These are phyloP conservation scores for Busseola fusca DNA, from an alignment of 2,888 invertebrate genomes.

Conservation along the genomic window DNA sequence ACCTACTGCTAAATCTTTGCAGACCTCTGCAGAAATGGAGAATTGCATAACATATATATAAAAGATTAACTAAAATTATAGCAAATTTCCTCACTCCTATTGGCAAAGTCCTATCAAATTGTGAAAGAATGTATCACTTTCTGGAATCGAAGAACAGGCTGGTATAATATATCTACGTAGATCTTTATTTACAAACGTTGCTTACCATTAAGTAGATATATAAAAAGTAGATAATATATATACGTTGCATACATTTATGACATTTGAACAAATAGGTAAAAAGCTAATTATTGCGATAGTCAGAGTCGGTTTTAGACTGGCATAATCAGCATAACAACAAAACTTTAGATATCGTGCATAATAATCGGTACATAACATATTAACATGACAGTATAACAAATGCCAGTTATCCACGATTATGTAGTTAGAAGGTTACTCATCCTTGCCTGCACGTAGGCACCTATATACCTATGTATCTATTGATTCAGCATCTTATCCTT, in stretches of 20 bases:
- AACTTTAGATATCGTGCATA: slow-evolving; percentile 1
- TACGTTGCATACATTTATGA: too few relatives aligned
- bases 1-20: too few relatives aligned
- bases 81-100: not conserved
- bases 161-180: too few relatives aligned
- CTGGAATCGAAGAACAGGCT: too few relatives aligned
- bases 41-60: not conserved
- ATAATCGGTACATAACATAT: slow-evolving; percentile 5
- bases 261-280: not conserved
- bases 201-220: too few relatives aligned
- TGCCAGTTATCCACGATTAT: not conserved
- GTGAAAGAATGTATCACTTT: not conserved
- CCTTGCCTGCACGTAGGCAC: not conserved
- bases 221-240: too few relatives aligned
- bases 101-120: not conserved
- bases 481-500: slow-evolving; percentile 38
- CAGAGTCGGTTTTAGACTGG: not conserved
- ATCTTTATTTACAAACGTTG: too few relatives aligned
- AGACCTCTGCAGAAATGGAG: not conserved
- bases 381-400: not conserved
- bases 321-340: not conserved
- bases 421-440: slow-evolving; percentile 8
- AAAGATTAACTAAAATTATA: not conserved
- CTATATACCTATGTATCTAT: too few relatives aligned
- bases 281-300: not conserved